Evolutionary conservation across 2,888 invertebrate genomes (phyloP).

Genomic region (Caenorhabditis uteleia): DNA sequence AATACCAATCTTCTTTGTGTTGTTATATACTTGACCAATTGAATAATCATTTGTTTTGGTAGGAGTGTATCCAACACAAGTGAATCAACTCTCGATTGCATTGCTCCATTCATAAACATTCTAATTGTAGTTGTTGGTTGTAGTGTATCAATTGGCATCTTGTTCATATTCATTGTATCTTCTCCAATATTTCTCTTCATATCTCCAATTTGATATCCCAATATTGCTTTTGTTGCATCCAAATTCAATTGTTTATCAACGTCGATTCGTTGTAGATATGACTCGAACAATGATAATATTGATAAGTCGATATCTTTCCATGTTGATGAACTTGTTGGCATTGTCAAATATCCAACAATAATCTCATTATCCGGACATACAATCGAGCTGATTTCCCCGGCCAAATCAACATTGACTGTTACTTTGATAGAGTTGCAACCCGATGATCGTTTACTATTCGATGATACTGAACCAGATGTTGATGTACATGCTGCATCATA

Average conservation of each 20-base stretch:
- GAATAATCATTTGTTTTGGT: slow-evolving; percentile 77
- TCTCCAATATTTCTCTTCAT: slow-evolving; percentile 22
- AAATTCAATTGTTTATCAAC: slow-evolving; percentile 86
- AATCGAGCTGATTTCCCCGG: slow-evolving; percentile 47
- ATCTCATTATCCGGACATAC: slow-evolving; percentile 60
- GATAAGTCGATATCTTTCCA: slow-evolving; percentile 62
- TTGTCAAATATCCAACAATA: slow-evolving; percentile 59
- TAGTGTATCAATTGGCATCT: slow-evolving; percentile 53
- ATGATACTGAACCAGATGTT: slow-evolving; percentile 21
- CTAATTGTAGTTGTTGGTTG: slow-evolving; percentile 56
- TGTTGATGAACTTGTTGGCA: slow-evolving; percentile 45
- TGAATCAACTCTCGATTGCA: slow-evolving; percentile 86
- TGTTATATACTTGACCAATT: slow-evolving; percentile 85
- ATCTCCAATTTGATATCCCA: slow-evolving; percentile 84
- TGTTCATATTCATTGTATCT: slow-evolving; percentile 3
- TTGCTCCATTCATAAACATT: slow-evolving; percentile 73
- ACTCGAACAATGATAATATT: slow-evolving; percentile 53
- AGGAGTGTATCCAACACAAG: slow-evolving; percentile 72
- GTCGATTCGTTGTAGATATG: slow-evolving; percentile 87
- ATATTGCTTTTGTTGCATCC: slow-evolving; percentile 82
- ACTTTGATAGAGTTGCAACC: slow-evolving; percentile 51
- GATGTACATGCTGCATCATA: slow-evolving; percentile 56
- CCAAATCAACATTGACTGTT: slow-evolving; percentile 57
- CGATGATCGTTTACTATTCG: slow-evolving; percentile 42
- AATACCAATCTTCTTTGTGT: slow-evolving; percentile 92